Conservation (phyloP, 2,113 vertebrate genomes). For the Catharus fuscescens region DNA sequence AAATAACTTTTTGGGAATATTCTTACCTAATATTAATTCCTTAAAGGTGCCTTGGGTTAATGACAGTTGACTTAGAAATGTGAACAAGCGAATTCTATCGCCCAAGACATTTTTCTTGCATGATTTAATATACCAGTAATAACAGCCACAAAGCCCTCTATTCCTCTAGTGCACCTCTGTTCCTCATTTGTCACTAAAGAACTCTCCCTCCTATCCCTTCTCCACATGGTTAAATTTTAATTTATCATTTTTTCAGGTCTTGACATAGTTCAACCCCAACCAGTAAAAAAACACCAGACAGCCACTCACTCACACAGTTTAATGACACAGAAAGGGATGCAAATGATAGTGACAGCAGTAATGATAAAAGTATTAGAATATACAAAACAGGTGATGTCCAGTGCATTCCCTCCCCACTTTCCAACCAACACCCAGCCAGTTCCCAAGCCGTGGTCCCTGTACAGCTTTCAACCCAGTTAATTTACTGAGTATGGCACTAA, state of each 20-base stretch:
- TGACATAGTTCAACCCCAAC: background rate
- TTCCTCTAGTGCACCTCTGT: background rate
- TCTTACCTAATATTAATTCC: background rate
- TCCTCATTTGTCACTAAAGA: background rate
- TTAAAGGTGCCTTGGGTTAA: background rate
- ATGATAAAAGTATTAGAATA: background rate
- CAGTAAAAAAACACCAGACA: background rate
- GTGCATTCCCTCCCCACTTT: background rate
- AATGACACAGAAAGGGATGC: background rate
- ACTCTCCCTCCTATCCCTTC: rapidly evolving
- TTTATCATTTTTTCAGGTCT: background rate
- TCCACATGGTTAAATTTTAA: background rate
- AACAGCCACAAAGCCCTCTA: background rate
- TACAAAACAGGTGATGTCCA: background rate
- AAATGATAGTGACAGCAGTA: background rate
- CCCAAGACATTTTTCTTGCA: background rate
- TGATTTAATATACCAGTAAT: background rate
- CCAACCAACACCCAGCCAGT: rapidly evolving
- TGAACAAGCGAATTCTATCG: background rate
- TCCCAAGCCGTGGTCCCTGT: background rate
- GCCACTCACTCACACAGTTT: rapidly evolving
- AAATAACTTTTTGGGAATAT: background rate
- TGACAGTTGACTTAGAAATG: background rate
- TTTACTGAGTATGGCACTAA: background rate
- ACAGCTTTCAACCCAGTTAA: background rate